A percentile compares a stretch with the other conserved stretches of the same genome.
phyloP scores from a whole-genome alignment of 2,888 invertebrate species.

The Zele albiditarsus region DNA sequence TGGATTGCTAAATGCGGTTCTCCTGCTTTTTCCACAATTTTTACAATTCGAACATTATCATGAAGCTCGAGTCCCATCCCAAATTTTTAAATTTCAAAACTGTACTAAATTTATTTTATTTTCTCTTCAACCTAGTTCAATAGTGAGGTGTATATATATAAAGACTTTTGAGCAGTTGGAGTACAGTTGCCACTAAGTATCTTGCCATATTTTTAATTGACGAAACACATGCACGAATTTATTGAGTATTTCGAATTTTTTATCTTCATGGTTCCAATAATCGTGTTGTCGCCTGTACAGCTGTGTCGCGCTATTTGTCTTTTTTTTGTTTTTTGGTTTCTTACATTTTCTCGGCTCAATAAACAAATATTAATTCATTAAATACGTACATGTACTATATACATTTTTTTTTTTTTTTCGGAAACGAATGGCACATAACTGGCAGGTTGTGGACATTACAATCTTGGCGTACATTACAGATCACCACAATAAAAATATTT shows the following conservation, averaged over 20 bases:
- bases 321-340: constrained; percentile 31
- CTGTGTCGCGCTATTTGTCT: constrained; percentile 26
- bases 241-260: neutral
- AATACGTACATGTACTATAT: constrained; percentile 50
- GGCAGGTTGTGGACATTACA: constrained; percentile 28
- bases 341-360: constrained; percentile 44
- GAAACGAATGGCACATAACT: constrained; percentile 39
- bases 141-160: constrained; percentile 41
- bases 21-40: neutral
- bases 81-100: constrained; percentile 11
- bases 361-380: constrained; percentile 48
- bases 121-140: constrained; percentile 16
- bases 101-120: constrained; percentile 17
- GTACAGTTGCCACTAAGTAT: constrained; percentile 49
- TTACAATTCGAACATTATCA: constrained; percentile 31
- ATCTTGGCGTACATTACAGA: neutral
- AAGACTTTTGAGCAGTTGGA: constrained; percentile 51
- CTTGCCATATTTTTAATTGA: constrained; percentile 42
- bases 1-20: neutral
- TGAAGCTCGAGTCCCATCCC: constrained; percentile 28
- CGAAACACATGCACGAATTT: neutral
- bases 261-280: constrained; percentile 19
- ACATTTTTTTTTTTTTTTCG: constrained; percentile 41
- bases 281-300: constrained; percentile 42
- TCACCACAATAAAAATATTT: constrained; percentile 19